Conservation (phyloP, 1,140 invertebrate genomes). For the Drosophila subobscura region DNA sequence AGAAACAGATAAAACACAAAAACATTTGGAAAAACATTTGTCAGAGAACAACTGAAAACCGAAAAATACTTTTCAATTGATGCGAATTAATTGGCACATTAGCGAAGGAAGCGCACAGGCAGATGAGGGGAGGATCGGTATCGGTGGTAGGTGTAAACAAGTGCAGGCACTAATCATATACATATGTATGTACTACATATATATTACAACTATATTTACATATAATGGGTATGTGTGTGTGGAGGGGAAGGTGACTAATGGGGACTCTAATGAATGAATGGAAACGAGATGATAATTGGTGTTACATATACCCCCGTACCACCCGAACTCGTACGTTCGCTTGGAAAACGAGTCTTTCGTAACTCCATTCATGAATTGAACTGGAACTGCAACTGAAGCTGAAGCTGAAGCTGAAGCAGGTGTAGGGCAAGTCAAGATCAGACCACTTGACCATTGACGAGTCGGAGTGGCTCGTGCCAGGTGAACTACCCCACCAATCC, state of each 20-base stretch:
- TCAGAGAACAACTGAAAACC: constrained; percentile 41
- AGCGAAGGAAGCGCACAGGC: constrained; percentile 43
- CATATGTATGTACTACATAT: constrained; percentile 15
- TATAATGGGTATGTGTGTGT: not conserved
- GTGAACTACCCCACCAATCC: constrained; percentile 70
- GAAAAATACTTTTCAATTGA: constrained; percentile 40
- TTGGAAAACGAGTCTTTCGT: constrained; percentile 39
- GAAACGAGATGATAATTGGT: constrained; percentile 56
- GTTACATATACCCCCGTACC: constrained; percentile 19
- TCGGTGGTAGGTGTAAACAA: constrained; percentile 28
- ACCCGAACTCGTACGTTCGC: constrained; percentile 29
- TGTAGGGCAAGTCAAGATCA: constrained; percentile 68
- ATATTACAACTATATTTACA: constrained; percentile 1
- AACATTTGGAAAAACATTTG: constrained; percentile 53
- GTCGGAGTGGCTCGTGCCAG: constrained; percentile 70
- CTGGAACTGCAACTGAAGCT: constrained; percentile 11
- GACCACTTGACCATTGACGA: constrained; percentile 26
- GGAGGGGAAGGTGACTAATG: constrained; percentile 47
- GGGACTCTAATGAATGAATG: constrained; percentile 51
- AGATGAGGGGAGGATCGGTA: constrained; percentile 18
- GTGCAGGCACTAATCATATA: constrained; percentile 32
- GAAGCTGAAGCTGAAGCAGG: constrained; percentile 33
- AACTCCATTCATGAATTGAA: constrained; percentile 47
- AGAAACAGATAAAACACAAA: constrained; percentile 64
- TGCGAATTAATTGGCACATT: constrained; percentile 45